These are phyloP conservation scores for Branchipolynoe longqiensis DNA, from an alignment of 2,888 invertebrate genomes.

Conservation along the genomic window DNA sequence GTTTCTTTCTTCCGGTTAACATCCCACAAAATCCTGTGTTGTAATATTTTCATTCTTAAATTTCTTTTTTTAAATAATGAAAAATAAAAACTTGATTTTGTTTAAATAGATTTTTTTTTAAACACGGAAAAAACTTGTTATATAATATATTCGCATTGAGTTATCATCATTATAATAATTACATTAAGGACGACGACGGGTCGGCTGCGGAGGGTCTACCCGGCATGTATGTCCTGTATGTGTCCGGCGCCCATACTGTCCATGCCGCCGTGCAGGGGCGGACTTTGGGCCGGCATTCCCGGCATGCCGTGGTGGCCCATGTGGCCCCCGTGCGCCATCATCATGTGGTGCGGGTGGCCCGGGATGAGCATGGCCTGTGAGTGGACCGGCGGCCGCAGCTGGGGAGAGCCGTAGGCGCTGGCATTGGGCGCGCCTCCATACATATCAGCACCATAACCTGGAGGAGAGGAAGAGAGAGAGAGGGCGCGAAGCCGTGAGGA, in stretches of 20 bases:
- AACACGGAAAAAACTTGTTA: no score
- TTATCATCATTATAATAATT: conserved; percentile 42
- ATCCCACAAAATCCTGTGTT: no score
- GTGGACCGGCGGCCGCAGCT: conserved; percentile 82
- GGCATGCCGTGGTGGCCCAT: conserved; percentile 82
- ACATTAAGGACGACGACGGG: no score
- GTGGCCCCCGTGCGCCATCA: conserved; percentile 80
- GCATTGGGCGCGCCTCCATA: conserved; percentile 78
- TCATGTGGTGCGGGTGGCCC: conserved; percentile 83
- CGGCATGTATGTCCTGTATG: conserved; percentile 81
- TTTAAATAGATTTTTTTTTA: no score
- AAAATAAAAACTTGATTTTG: no score
- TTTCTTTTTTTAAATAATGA: no score
- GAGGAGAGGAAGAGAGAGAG: no score
- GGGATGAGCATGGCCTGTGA: conserved; percentile 83
- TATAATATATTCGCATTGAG: no score
- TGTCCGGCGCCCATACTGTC: conserved; percentile 78
- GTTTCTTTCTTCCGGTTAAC: no score
- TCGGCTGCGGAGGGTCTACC: conserved; percentile 61
- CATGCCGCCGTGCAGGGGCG: conserved; percentile 81
- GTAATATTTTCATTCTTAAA: no score
- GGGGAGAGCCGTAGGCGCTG: conserved; percentile 82
- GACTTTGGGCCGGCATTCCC: conserved; percentile 80
- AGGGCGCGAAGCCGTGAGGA: no score
- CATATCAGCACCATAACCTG: conserved; percentile 75